Percentiles rank a stretch among this genome's conserved stretches.
Conservation (phyloP, 2,113 vertebrate species). For the Orthochromis malagaraziensis region DNA sequence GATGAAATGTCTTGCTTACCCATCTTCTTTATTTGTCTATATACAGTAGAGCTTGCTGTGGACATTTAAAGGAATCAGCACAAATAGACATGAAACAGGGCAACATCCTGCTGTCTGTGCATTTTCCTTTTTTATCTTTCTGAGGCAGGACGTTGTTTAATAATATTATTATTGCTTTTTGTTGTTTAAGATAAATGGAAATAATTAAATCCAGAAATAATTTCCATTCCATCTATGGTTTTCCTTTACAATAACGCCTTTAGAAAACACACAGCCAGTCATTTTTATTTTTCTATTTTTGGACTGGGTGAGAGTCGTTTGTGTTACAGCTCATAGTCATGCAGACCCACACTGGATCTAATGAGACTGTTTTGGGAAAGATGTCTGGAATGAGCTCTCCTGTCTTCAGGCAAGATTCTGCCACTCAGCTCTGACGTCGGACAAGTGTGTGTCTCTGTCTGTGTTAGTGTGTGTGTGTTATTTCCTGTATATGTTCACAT, state of each 20-base stretch:
- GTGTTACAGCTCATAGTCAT: background rate
- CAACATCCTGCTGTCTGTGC: background rate
- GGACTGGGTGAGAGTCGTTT: background rate
- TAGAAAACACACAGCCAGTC: background rate
- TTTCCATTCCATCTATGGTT: background rate
- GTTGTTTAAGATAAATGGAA: background rate
- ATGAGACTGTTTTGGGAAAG: slow-evolving; percentile 21
- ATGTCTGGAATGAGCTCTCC: slow-evolving; percentile 23
- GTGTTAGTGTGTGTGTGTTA: background rate
- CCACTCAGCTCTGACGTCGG: slow-evolving; percentile 17
- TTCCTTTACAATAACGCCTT: background rate
- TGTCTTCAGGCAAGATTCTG: slow-evolving; percentile 49
- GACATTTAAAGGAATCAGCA: background rate
- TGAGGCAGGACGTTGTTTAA: background rate
- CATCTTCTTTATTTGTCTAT: background rate
- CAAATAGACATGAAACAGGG: accelerated
- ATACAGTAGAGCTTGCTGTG: background rate
- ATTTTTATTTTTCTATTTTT: background rate
- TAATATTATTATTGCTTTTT: background rate
- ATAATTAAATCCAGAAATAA: background rate
- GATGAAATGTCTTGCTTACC: background rate
- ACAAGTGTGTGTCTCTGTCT: slow-evolving; percentile 11
- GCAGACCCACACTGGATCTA: slow-evolving; percentile 6
- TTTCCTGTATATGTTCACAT: background rate
- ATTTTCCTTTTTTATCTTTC: background rate